Evolutionary conservation across 1,140 invertebrate genomes (phyloP).

Genomic region (Calephelis virginiensis): DNA sequence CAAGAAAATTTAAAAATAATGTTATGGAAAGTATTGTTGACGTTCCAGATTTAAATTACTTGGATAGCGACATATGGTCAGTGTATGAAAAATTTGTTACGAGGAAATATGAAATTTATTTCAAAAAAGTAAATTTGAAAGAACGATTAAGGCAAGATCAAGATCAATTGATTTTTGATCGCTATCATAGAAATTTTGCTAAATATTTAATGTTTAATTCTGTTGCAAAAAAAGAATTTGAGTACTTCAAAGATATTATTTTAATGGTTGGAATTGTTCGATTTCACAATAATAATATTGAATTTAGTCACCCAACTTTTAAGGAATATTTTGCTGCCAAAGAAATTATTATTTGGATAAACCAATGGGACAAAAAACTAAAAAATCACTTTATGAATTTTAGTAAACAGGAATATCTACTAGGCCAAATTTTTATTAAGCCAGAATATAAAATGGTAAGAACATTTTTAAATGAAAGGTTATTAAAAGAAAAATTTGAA

Average conservation of each 20-base stretch:
- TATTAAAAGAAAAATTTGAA: background rate
- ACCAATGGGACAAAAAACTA: background rate
- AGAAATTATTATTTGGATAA: background rate
- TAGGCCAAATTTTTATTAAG: background rate
- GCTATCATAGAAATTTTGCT: background rate
- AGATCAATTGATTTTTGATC: background rate
- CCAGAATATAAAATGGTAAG: conserved; percentile 1
- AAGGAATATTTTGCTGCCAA: conserved; percentile 7
- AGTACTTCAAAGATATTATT: background rate
- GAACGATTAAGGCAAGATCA: background rate
- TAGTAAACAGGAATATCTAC: background rate
- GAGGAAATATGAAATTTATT: background rate
- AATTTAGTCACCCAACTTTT: background rate
- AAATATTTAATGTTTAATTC: background rate
- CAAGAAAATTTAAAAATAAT: background rate
- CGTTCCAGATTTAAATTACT: background rate
- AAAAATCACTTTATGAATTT: background rate
- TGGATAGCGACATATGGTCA: background rate
- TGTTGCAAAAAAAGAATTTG: background rate
- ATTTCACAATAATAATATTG: background rate
- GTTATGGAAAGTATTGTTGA: no score
- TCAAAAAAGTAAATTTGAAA: background rate
- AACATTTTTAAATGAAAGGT: background rate
- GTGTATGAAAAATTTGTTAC: background rate
- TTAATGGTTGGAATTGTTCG: conserved; percentile 2